phyloP scores from a whole-genome alignment of 1,140 invertebrate species.

The Nasonia longicornis region DNA sequence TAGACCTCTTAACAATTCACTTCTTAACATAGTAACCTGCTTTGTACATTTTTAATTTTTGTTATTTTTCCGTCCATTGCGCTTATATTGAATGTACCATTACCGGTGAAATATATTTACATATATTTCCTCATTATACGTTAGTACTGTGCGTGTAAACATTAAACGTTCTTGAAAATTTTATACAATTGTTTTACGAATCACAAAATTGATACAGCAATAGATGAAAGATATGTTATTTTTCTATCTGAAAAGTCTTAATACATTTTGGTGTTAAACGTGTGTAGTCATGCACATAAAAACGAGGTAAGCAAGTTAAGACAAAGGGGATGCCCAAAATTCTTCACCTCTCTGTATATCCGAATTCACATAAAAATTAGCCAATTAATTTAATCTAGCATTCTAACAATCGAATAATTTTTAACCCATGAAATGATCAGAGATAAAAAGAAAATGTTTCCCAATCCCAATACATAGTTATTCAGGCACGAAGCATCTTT shows the following conservation, averaged over 20 bases:
- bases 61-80: not conserved
- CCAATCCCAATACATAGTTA: not conserved
- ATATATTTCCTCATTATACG: not conserved
- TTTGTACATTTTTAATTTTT: conserved; percentile 8
- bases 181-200: not conserved
- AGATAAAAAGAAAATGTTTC: not conserved
- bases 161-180: conserved; percentile 4
- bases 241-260: not conserved
- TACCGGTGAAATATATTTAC: not conserved
- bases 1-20: not conserved
- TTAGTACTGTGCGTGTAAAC: conserved; percentile 18
- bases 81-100: not conserved
- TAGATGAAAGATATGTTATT: conserved; percentile 1
- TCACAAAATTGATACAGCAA: conserved; percentile 1
- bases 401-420: not conserved
- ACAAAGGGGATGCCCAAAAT: not conserved
- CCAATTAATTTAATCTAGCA: not conserved
- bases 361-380: not conserved
- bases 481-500: conserved; percentile 3
- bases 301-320: not conserved
- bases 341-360: not conserved
- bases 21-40: not conserved
- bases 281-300: not conserved
- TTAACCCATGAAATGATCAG: not conserved
- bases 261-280: conserved; percentile 21